Conservation (phyloP, 92 coral and sea anemone genomes). For the Ricordea florida region DNA sequence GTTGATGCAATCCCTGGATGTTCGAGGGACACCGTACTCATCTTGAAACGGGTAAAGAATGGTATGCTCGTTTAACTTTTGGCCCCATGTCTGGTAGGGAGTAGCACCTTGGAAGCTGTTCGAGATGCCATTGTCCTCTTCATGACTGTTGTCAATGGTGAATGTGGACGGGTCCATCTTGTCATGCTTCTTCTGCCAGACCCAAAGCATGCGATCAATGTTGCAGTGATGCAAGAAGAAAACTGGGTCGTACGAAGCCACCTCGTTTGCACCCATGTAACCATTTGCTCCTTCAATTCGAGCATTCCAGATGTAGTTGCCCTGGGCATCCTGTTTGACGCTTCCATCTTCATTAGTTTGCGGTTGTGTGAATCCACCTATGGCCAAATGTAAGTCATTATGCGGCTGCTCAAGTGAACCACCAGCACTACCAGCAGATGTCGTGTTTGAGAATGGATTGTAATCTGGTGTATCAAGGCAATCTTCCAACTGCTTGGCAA, state of each 20-base stretch:
- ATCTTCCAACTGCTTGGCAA: not conserved
- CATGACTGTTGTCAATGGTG: slow-evolving; percentile 26
- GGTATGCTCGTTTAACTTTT: slow-evolving; percentile 31
- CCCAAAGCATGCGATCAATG: slow-evolving; percentile 30
- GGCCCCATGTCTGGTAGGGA: slow-evolving; percentile 49
- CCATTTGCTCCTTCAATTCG: slow-evolving; percentile 26
- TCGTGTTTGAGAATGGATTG: slow-evolving; percentile 28
- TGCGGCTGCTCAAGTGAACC: slow-evolving; percentile 20
- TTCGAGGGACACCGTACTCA: slow-evolving; percentile 46
- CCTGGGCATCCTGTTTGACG: not conserved
- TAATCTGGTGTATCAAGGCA: slow-evolving; percentile 18
- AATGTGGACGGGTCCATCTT: slow-evolving; percentile 3
- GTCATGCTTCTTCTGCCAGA: slow-evolving; percentile 27
- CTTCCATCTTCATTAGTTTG: slow-evolving; percentile 8
- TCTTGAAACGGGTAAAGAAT: slow-evolving; percentile 46
- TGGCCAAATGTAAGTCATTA: slow-evolving; percentile 21
- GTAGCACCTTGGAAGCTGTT: slow-evolving; percentile 41
- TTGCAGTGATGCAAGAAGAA: slow-evolving; percentile 22
- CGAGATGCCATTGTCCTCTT: slow-evolving; percentile 17
- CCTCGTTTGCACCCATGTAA: slow-evolving; percentile 27
- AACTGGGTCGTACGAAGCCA: slow-evolving; percentile 26
- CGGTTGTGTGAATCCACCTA: slow-evolving; percentile 27
- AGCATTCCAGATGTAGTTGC: not conserved
- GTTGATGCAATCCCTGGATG: slow-evolving; percentile 27
- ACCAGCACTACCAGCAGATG: slow-evolving; percentile 1